Conservation (phyloP, 2,888 invertebrate species). For the Leucania comma region DNA sequence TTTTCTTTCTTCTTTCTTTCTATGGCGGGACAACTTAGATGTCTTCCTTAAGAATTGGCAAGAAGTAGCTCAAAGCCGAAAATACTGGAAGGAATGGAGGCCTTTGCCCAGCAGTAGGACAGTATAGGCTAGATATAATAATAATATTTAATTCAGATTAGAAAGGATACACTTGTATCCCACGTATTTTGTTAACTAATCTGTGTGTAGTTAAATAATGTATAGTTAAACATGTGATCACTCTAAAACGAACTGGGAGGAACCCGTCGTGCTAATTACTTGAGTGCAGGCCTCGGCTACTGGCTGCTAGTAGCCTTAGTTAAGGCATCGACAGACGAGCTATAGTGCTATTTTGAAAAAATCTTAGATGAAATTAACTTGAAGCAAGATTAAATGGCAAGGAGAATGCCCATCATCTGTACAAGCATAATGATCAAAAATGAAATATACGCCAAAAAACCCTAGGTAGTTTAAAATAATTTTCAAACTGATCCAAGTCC, state of each 20-base stretch:
- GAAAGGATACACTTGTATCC: neutral
- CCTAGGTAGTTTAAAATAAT: too few relatives aligned
- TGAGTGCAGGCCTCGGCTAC: conserved; percentile 54
- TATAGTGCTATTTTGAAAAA: neutral
- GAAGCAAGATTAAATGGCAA: neutral
- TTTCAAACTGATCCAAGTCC: too few relatives aligned
- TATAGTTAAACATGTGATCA: conserved; percentile 36
- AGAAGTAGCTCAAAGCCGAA: too few relatives aligned
- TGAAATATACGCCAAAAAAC: too few relatives aligned
- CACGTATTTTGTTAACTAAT: conserved; percentile 5
- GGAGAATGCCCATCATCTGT: too few relatives aligned
- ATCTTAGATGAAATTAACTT: neutral
- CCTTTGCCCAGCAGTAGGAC: too few relatives aligned
- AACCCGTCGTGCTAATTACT: conserved; percentile 62
- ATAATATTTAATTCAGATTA: neutral
- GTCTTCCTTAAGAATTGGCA: too few relatives aligned
- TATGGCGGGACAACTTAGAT: too few relatives aligned
- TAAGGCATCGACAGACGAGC: conserved; percentile 26
- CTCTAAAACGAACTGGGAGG: conserved; percentile 52
- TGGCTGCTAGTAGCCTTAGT: conserved; percentile 13
- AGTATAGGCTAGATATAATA: too few relatives aligned
- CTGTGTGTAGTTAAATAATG: neutral
- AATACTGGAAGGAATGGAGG: too few relatives aligned
- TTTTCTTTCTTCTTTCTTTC: too few relatives aligned
- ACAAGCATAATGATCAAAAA: too few relatives aligned